Evolutionary conservation across 1,140 invertebrate species (phyloP).

Genomic region (Caenorhabditis inopinata): DNA sequence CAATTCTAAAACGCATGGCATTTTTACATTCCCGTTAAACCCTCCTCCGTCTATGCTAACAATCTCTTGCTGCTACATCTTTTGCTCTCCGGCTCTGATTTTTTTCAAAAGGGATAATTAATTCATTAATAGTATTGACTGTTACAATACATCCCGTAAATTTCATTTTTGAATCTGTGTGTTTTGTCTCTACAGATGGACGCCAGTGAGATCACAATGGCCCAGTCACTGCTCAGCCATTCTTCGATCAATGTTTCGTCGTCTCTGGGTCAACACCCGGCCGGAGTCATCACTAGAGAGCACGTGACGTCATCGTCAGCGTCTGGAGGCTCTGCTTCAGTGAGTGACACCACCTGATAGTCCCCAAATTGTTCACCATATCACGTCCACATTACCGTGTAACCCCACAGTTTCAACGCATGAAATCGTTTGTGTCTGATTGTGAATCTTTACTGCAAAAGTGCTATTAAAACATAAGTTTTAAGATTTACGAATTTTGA

Average conservation of each 20-base stretch:
- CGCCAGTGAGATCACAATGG: conserved; percentile 27
- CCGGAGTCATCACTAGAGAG: conserved; percentile 24
- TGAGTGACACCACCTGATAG: background rate
- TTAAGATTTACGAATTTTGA: too few relatives aligned
- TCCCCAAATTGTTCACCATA: background rate
- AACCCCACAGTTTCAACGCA: background rate
- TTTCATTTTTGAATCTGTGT: conserved; percentile 33
- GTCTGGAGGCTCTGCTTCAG: conserved; percentile 29
- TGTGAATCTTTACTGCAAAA: background rate
- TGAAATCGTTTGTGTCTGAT: background rate
- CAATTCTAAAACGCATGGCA: too few relatives aligned
- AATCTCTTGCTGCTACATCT: too few relatives aligned
- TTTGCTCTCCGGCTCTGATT: too few relatives aligned
- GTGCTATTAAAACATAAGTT: too few relatives aligned
- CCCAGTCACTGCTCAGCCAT: conserved; percentile 25
- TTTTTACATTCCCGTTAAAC: too few relatives aligned
- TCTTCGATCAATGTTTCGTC: conserved; percentile 35
- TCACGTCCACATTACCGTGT: background rate
- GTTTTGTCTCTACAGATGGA: conserved; percentile 43
- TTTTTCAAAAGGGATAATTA: too few relatives aligned
- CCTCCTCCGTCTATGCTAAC: too few relatives aligned
- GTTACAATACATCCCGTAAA: too few relatives aligned
- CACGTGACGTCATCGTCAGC: conserved; percentile 29
- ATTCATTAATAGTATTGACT: too few relatives aligned
- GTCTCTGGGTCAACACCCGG: conserved; percentile 12